A percentile compares a stretch with the other conserved stretches of the same genome.
phyloP scores from a whole-genome alignment of 2,888 invertebrate genomes.

The Cheiracanthium punctorium region DNA sequence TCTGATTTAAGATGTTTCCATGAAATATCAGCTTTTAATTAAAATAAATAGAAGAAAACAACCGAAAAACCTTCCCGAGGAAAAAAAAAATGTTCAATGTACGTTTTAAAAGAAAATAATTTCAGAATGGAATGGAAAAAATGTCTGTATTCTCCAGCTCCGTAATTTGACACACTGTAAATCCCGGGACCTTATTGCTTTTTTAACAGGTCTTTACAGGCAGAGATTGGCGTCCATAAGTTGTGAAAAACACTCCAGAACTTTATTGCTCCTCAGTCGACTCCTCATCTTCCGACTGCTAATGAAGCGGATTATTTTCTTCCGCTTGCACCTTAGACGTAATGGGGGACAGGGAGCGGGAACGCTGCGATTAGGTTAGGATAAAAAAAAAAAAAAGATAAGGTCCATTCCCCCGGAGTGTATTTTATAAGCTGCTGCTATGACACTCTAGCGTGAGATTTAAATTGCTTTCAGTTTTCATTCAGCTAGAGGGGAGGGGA shows the following conservation, averaged over 20 bases:
- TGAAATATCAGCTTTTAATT: no score
- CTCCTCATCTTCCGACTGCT: background rate
- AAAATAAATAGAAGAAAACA: no score
- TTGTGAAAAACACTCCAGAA: background rate
- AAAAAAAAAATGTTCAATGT: no score
- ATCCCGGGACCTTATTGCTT: no score
- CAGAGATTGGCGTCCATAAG: background rate
- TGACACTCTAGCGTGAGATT: background rate
- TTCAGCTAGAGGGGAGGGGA: background rate
- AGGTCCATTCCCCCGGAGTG: background rate
- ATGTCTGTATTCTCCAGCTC: no score
- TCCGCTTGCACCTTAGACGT: background rate
- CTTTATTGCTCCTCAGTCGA: background rate
- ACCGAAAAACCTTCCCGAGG: no score
- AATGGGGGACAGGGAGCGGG: background rate
- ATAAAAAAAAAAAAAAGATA: no score
- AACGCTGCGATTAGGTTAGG: background rate
- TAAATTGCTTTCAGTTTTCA: background rate
- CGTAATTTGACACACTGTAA: no score
- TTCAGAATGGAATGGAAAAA: no score
- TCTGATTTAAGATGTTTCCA: no score
- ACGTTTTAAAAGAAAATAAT: no score
- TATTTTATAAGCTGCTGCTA: constrained; percentile 4
- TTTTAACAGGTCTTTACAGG: no score
- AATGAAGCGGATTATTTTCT: constrained; percentile 17